Conservation (phyloP, 2,113 vertebrate genomes). For the Eudyptes chrysolophus region DNA sequence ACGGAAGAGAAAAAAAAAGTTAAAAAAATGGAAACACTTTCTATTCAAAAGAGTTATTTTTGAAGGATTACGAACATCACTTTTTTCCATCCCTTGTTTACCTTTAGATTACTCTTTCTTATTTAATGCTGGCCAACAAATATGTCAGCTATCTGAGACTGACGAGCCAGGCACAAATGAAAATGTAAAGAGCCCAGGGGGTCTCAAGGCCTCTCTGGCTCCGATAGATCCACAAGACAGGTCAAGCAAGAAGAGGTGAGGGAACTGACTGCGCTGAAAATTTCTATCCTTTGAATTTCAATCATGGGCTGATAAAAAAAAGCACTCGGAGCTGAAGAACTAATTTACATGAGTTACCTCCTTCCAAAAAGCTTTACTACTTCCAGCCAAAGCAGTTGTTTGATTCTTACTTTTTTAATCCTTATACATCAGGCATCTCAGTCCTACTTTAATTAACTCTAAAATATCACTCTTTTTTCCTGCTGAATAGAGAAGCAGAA, state of each 20-base stretch:
- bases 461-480: not conserved
- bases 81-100: not conserved
- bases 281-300: slow-evolving; percentile 27
- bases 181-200: not conserved
- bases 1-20: not conserved
- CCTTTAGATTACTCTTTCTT: not conserved
- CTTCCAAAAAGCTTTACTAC: not conserved
- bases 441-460: not conserved
- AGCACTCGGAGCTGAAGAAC: not conserved
- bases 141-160: not conserved
- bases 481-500: not conserved
- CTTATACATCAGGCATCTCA: not conserved
- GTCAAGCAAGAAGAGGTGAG: slow-evolving; percentile 39
- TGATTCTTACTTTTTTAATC: not conserved
- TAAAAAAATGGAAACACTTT: not conserved
- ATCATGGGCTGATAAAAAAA: not conserved
- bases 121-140: not conserved
- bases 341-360: not conserved
- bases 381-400: not conserved
- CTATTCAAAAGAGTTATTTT: not conserved
- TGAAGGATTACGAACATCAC: not conserved
- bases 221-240: slow-evolving; percentile 13
- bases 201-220: not conserved
- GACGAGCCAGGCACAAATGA: slow-evolving; percentile 19
- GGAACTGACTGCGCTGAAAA: not conserved